These are phyloP conservation scores for Chlorops oryzae DNA, from an alignment of 1,140 invertebrate species.

Conservation along the genomic window DNA sequence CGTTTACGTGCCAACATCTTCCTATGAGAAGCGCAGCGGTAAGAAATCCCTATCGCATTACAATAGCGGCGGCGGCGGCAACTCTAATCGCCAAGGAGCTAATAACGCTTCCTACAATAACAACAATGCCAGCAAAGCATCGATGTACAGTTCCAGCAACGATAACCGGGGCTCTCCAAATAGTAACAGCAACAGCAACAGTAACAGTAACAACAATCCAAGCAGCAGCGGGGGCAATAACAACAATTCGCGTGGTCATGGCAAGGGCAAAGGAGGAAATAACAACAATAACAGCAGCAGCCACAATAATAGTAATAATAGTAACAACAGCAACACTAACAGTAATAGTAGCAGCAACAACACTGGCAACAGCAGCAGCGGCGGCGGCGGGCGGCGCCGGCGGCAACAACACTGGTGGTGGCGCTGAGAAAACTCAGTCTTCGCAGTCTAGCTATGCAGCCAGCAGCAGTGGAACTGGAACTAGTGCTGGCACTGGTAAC, in stretches of 20 bases:
- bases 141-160: neutral
- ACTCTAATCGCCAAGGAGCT: constrained; percentile 13
- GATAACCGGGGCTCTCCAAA: neutral
- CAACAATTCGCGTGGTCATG: constrained; percentile 39
- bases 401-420: constrained; percentile 30
- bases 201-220: constrained; percentile 10
- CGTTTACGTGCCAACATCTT: neutral
- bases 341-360: constrained; percentile 31
- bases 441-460: constrained; percentile 26
- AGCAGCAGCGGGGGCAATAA: constrained; percentile 22
- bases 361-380: constrained; percentile 14
- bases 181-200: constrained; percentile 13
- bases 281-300: constrained; percentile 10
- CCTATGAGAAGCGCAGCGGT: constrained; percentile 42
- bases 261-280: neutral
- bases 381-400: constrained; percentile 11
- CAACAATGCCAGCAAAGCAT: neutral
- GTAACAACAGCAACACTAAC: too few relatives aligned
- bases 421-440: constrained; percentile 28
- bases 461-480: constrained; percentile 11
- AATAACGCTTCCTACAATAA: too few relatives aligned
- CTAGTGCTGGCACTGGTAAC: neutral
- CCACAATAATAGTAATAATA: constrained; percentile 13
- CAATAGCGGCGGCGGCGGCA: constrained; percentile 17
- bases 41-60: too few relatives aligned